phyloP scores from a whole-genome alignment of 2,113 vertebrate species.

The Corythornis vintsioides region DNA sequence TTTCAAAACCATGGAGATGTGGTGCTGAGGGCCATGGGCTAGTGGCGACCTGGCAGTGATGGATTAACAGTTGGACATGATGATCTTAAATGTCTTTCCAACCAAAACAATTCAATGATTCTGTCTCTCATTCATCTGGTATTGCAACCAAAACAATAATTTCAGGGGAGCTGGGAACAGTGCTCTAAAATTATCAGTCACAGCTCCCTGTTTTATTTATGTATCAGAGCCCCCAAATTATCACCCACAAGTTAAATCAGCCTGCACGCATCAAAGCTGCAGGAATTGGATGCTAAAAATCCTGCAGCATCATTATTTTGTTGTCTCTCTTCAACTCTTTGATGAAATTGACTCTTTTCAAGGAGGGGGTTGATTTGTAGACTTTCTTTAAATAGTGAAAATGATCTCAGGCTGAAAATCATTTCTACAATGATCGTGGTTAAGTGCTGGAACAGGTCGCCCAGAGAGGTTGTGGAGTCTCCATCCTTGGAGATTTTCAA shows the following conservation, averaged over 20 bases:
- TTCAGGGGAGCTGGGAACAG: not conserved
- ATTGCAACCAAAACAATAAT: not conserved
- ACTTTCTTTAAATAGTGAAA: not conserved
- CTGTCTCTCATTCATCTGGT: rapidly evolving
- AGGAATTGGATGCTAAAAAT: not conserved
- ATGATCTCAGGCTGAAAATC: not conserved
- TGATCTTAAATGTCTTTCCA: not conserved
- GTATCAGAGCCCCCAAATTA: not conserved
- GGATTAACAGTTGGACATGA: not conserved
- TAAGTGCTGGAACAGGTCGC: not conserved
- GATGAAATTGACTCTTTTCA: not conserved
- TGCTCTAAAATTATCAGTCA: not conserved
- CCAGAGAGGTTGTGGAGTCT: not conserved
- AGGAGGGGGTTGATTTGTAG: not conserved
- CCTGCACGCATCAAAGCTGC: not conserved
- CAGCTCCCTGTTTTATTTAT: not conserved
- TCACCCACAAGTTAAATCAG: not conserved
- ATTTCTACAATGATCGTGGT: not conserved
- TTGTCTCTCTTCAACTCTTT: not conserved
- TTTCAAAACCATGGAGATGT: not conserved
- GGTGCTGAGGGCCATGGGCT: not conserved
- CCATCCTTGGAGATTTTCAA: not conserved
- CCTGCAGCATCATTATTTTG: not conserved
- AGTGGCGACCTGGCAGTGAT: not conserved
- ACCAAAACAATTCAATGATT: not conserved